phyloP scores from a whole-genome alignment of 1,140 invertebrate species.

The Drosophila pseudoobscura region DNA sequence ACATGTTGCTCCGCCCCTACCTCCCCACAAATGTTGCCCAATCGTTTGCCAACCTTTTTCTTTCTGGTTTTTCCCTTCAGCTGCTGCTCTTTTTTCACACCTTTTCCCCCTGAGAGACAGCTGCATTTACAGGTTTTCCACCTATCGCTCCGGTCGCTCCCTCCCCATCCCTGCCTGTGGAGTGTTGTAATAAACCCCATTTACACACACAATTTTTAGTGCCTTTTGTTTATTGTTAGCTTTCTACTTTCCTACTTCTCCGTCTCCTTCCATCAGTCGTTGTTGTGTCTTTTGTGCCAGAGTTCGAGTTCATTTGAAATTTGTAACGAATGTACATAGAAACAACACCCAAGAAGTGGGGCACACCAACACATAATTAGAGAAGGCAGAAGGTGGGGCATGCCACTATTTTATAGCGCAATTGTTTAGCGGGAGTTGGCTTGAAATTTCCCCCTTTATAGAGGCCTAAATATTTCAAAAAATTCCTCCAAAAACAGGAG shows the following conservation, averaged over 20 bases:
- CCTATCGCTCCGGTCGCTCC: background rate
- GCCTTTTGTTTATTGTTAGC: slow-evolving; percentile 52
- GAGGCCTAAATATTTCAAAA: slow-evolving; percentile 34
- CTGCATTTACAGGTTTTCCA: slow-evolving; percentile 46
- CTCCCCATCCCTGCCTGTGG: background rate
- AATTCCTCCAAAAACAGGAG: slow-evolving; percentile 3
- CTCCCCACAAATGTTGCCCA: no score
- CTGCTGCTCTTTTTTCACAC: slow-evolving; percentile 40
- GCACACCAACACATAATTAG: slow-evolving; percentile 29
- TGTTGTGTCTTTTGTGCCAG: slow-evolving; percentile 15
- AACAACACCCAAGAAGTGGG: slow-evolving; percentile 25
- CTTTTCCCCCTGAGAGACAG: slow-evolving; percentile 43
- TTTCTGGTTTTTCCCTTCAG: slow-evolving; percentile 1
- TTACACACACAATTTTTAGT: slow-evolving; percentile 61
- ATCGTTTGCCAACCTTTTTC: slow-evolving; percentile 6
- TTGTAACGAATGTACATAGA: slow-evolving; percentile 43
- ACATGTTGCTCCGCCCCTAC: background rate
- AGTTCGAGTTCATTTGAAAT: slow-evolving; percentile 68
- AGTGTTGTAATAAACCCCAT: slow-evolving; percentile 72
- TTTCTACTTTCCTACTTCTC: slow-evolving; percentile 39
- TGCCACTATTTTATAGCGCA: slow-evolving; percentile 29
- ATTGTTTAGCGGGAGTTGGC: slow-evolving; percentile 26
- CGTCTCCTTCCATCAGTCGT: slow-evolving; percentile 15
- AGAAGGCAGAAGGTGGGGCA: slow-evolving; percentile 48
- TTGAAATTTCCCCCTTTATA: no score